Percentiles rank a stretch among this genome's conserved stretches.
These are phyloP conservation scores for Calliopum simillimum DNA, from an alignment of 2,888 invertebrate genomes.

Conservation along the genomic window DNA sequence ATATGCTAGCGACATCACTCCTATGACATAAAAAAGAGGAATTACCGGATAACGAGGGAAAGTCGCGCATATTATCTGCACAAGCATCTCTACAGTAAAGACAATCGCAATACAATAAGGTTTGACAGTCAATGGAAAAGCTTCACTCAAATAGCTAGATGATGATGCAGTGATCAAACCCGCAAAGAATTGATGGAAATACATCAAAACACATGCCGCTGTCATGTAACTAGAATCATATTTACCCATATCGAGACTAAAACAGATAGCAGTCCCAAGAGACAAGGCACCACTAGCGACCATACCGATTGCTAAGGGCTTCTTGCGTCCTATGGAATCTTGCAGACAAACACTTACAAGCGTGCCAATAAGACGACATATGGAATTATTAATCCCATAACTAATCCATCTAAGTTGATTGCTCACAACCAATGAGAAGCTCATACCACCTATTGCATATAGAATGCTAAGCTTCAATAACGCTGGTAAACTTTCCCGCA, in stretches of 20 bases:
- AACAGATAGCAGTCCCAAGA: conserved; percentile 48
- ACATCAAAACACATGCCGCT: conserved; percentile 47
- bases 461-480: conserved; percentile 49
- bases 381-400: no score
- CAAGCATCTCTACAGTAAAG: conserved; percentile 51
- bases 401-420: conserved; percentile 29
- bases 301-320: conserved; percentile 48
- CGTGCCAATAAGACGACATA: conserved; percentile 49
- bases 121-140: conserved; percentile 58
- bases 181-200: conserved; percentile 53
- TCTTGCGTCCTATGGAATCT: conserved; percentile 55
- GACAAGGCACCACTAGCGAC: conserved; percentile 46
- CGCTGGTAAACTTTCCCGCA: conserved; percentile 48
- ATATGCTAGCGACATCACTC: no score
- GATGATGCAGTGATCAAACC: conserved; percentile 55
- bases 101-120: conserved; percentile 53
- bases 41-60: no score
- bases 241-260: no score
- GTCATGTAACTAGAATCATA: conserved; percentile 32
- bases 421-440: neutral
- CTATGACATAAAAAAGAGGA: no score
- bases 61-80: conserved; percentile 48
- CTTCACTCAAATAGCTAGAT: conserved; percentile 59
- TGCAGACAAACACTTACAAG: conserved; percentile 39
- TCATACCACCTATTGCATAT: conserved; percentile 49